Conservation (phyloP, 2,888 invertebrate genomes). For the Thysanoteuthis rhombus region DNA sequence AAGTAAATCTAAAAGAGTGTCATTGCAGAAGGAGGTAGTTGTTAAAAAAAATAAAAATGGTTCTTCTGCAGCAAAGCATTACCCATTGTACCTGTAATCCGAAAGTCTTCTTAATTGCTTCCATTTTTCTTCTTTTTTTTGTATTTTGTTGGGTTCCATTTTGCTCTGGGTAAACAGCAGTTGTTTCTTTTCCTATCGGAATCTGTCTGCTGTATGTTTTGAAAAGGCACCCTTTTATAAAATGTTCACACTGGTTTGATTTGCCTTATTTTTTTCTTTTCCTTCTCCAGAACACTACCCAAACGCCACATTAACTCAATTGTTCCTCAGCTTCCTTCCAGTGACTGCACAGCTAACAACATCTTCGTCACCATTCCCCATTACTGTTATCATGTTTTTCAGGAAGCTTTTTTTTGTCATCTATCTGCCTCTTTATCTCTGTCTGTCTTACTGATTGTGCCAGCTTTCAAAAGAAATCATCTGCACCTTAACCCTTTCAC, state of each 20-base stretch:
- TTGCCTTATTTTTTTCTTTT: neutral
- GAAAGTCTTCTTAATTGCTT: neutral
- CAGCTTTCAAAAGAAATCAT: neutral
- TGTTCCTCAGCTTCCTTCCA: neutral
- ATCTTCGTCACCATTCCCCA: neutral
- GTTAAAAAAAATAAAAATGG: neutral
- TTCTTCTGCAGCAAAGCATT: neutral
- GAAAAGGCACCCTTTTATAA: neutral
- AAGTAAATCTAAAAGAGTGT: neutral
- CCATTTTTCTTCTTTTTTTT: neutral
- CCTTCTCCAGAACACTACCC: neutral
- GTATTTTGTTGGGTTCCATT: neutral
- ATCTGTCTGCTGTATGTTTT: neutral
- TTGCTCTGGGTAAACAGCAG: neutral
- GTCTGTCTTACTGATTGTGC: neutral
- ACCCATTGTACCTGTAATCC: too few species aligned
- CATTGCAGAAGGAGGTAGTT: neutral
- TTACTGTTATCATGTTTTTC: neutral
- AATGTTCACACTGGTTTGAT: neutral
- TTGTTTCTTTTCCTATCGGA: neutral
- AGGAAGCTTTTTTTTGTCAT: neutral
- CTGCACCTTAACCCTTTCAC: neutral
- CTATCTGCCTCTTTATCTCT: neutral
- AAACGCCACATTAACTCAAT: neutral
- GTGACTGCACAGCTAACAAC: neutral